These are phyloP conservation scores for Oreohelix idahoensis DNA, from an alignment of 1,140 invertebrate genomes.

Conservation along the genomic window DNA sequence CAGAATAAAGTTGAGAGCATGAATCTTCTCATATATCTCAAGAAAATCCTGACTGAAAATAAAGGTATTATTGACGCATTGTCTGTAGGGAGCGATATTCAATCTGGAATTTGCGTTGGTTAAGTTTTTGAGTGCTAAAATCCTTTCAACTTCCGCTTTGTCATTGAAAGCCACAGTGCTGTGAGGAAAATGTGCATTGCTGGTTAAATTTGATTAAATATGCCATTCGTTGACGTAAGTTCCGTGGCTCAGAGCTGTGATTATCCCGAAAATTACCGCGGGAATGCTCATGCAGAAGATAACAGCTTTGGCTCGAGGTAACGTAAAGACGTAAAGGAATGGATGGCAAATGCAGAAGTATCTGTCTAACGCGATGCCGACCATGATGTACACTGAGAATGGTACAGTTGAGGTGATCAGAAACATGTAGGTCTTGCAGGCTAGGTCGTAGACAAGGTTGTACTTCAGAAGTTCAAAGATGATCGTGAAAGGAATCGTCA, in stretches of 20 bases:
- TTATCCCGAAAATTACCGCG: conserved; percentile 55
- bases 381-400: conserved; percentile 65
- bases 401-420: conserved; percentile 61
- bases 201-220: background rate
- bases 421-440: conserved; percentile 64
- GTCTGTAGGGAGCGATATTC: background rate
- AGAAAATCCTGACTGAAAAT: conserved; percentile 38
- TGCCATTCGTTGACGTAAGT: conserved; percentile 31
- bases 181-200: background rate
- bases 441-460: conserved; percentile 48
- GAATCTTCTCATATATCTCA: conserved; percentile 41
- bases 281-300: conserved; percentile 51
- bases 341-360: conserved; percentile 68
- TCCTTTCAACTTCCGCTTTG: background rate
- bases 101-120: background rate
- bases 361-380: conserved; percentile 64
- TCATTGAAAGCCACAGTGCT: background rate
- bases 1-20: conserved; percentile 40
- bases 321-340: conserved; percentile 55
- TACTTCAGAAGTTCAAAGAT: conserved; percentile 50
- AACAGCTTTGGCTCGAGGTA: conserved; percentile 54
- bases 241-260: conserved; percentile 54
- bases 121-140: background rate
- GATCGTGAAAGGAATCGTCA: conserved; percentile 59
- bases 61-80: conserved; percentile 40